Evolutionary conservation across 2,113 vertebrate genomes (phyloP).

Genomic region (Psittacula cyanocephala): DNA sequence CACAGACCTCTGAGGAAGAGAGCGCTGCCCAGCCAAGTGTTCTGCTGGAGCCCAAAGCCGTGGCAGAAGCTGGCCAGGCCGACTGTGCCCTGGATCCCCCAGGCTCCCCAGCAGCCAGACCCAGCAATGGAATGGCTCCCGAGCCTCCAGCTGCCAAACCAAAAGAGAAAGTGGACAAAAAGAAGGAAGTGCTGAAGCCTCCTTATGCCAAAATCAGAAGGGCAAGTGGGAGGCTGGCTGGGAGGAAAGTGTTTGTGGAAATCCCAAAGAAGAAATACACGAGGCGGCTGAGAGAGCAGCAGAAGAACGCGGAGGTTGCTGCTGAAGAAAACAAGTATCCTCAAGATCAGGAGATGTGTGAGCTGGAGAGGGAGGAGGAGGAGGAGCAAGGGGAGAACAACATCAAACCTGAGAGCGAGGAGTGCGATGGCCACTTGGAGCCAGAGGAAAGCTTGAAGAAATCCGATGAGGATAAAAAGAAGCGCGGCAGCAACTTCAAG

Average conservation of each 20-base stretch:
- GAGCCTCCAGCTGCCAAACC: slow-evolving; percentile 12
- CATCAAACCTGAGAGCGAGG: slow-evolving; percentile 45
- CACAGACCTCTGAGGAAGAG: slow-evolving; percentile 62
- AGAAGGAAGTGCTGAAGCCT: slow-evolving; percentile 65
- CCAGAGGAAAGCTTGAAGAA: not conserved
- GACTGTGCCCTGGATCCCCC: not conserved
- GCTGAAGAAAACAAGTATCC: not conserved
- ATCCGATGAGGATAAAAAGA: slow-evolving; percentile 56
- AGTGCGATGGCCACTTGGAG: not conserved
- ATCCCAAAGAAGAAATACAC: slow-evolving; percentile 81
- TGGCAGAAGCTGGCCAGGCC: not conserved
- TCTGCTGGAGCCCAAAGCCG: not conserved
- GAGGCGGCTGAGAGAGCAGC: slow-evolving; percentile 69
- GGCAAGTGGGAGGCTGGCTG: slow-evolving; percentile 77
- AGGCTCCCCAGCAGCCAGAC: not conserved
- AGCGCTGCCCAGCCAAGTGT: not conserved
- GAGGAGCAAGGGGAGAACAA: not conserved
- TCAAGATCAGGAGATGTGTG: not conserved
- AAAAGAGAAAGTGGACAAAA: slow-evolving; percentile 59
- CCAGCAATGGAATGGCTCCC: not conserved
- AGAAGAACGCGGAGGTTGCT: slow-evolving; percentile 37
- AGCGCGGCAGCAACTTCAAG: slow-evolving; percentile 73
- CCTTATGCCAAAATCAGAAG: slow-evolving; percentile 71
- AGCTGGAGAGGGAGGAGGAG: not conserved
- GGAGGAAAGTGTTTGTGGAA: slow-evolving; percentile 80